phyloP scores from a whole-genome alignment of 1,140 invertebrate genomes.

The Arctopsyche grandis region DNA sequence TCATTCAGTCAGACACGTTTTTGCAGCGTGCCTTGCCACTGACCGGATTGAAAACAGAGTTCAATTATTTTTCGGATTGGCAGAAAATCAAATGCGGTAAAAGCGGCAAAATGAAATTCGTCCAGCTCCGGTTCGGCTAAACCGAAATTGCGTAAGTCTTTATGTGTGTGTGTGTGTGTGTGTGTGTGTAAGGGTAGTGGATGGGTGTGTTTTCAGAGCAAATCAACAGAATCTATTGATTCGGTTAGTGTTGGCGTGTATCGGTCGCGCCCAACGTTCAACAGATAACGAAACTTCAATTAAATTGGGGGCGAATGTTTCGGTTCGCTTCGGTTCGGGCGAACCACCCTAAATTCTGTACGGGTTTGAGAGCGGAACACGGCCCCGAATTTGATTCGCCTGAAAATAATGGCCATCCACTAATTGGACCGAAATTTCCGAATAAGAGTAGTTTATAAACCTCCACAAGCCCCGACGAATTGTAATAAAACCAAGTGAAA shows the following conservation, averaged over 20 bases:
- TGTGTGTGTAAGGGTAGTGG: too few species aligned
- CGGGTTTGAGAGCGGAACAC: background rate
- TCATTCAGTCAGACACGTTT: too few species aligned
- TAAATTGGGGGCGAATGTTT: background rate
- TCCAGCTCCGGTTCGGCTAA: too few species aligned
- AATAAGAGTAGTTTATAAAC: background rate
- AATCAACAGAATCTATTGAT: constrained; percentile 4
- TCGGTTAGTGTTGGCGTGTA: constrained; percentile 2
- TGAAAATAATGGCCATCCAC: background rate
- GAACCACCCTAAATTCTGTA: background rate
- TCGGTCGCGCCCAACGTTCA: background rate
- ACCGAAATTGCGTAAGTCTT: too few species aligned
- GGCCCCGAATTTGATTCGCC: background rate
- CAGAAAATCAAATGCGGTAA: too few species aligned
- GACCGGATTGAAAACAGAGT: too few species aligned
- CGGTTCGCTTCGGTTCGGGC: background rate
- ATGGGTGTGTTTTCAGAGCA: background rate
- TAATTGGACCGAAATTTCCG: constrained; percentile 2
- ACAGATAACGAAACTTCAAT: constrained; percentile 10
- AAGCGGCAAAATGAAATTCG: too few species aligned
- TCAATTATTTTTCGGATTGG: too few species aligned
- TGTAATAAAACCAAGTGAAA: too few species aligned
- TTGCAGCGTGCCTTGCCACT: too few species aligned
- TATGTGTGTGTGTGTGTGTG: too few species aligned
- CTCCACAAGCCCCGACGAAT: too few species aligned